Conservation (phyloP, 2,888 invertebrate species). For the Dynastes maya region DNA sequence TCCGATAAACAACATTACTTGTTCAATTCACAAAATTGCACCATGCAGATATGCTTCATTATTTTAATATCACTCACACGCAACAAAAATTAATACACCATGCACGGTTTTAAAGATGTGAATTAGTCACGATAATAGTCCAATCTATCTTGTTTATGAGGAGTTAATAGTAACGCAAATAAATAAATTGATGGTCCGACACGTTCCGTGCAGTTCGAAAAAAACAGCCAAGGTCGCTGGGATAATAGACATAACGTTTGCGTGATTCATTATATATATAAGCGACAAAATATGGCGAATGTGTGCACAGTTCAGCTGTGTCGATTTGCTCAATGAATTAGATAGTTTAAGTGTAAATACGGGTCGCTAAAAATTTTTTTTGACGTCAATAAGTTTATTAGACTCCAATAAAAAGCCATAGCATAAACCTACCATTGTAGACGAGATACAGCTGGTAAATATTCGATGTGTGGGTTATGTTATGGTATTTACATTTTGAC, state of each 20-base stretch:
- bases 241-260: constrained; percentile 36
- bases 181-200: constrained; percentile 43
- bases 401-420: constrained; percentile 16
- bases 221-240: constrained; percentile 31
- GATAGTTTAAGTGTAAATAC: constrained; percentile 34
- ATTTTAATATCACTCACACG: too few relatives aligned
- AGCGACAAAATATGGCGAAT: constrained; percentile 33
- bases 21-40: background rate
- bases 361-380: background rate
- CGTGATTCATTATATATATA: constrained; percentile 43
- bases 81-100: too few relatives aligned
- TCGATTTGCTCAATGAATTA: constrained; percentile 39
- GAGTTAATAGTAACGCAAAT: constrained; percentile 30
- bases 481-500: background rate
- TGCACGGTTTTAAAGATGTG: background rate
- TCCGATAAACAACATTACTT: too few relatives aligned
- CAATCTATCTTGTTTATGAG: constrained; percentile 38
- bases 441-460: background rate
- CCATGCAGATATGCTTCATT: background rate
- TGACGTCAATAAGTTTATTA: constrained; percentile 42
- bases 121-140: constrained; percentile 42
- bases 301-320: constrained; percentile 35
- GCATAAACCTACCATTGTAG: background rate
- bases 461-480: background rate
- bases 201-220: constrained; percentile 29